Evolutionary conservation across 2,888 invertebrate genomes (phyloP), one percentile per base, ranked within the genome.

Genomic region (Cosmia pyralina): DNA sequence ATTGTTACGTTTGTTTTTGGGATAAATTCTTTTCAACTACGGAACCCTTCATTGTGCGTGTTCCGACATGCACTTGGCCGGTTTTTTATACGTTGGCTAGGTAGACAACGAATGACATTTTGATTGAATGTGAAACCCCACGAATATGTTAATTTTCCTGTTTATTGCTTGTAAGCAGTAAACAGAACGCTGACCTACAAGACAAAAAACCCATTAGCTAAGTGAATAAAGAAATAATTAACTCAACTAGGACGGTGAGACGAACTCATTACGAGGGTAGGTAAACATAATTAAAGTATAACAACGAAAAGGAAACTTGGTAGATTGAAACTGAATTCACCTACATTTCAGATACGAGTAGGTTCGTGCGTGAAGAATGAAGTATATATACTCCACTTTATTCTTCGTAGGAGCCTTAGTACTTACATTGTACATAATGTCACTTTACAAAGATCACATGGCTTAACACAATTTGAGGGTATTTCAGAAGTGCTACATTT

Each of bases 401-500:
- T 57, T 66, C 28, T 58, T 58, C 44, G 13, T 46, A 52, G 57
- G 17, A 60, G 50, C 28, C 17, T 44, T 57, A 34, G 65, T 60
- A 80, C 68, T 82, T 64, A 50, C 48, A 44, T 15, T 22, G 38
- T 52, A 75, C 46, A 46, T 73, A 73, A 72, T 72, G 55, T 64
- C 70, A 76, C 68, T 77, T 62, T 65, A 73, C 69, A 81, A 74
- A 75, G 77, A 77, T 79, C 85, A 85, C 88, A 88, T 86, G 84
- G 85, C 86, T 84, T 89, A 90, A 92, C 85, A 87, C 83, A 89
- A 91, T 93, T 92, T 90, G 83, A 80, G 87, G 86, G 87, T 86
- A 88, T 90, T 89, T 85, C 75, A 85, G 74, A 88, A 90, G 88
- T 85, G 88, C 85, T 88, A 90, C 88, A 88, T 91, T 91, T 88